Conservation (phyloP, 1,140 invertebrate species). For the Lutraria rhynchaena region DNA sequence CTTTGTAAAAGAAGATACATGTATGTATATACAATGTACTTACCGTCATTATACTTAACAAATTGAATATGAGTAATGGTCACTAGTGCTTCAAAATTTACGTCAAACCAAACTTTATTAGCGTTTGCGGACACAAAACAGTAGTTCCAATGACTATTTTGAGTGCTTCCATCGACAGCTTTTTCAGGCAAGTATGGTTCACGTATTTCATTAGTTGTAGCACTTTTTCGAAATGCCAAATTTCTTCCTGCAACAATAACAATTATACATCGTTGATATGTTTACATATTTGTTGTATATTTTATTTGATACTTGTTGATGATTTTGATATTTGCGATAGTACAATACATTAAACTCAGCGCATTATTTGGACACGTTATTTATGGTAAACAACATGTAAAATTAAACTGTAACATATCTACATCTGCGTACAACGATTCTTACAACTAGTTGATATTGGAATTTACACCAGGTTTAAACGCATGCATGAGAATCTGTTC, state of each 20-base stretch:
- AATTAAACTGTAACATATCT: not conserved
- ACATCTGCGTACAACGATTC: not conserved
- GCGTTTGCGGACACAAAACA: not conserved
- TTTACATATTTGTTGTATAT: not conserved
- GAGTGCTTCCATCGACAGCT: not conserved
- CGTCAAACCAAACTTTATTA: not conserved
- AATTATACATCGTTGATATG: not conserved
- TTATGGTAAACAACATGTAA: not conserved
- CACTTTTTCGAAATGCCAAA: slow-evolving; percentile 27
- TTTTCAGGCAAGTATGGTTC: not conserved
- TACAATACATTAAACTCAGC: not conserved
- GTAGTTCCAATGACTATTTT: not conserved
- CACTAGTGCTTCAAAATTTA: not conserved
- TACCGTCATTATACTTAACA: not conserved
- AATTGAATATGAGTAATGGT: not conserved
- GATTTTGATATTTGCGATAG: not conserved
- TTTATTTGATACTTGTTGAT: not conserved
- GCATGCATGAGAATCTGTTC: no score
- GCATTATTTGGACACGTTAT: not conserved
- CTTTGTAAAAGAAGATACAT: not conserved
- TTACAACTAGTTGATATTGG: not conserved
- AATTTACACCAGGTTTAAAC: not conserved
- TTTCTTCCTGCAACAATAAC: slow-evolving; percentile 18
- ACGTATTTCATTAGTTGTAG: not conserved
- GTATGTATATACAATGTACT: not conserved